Percentiles rank a stretch among this genome's conserved stretches.
phyloP scores from a whole-genome alignment of 2,113 vertebrate species.

The Taurulus bubalis region DNA sequence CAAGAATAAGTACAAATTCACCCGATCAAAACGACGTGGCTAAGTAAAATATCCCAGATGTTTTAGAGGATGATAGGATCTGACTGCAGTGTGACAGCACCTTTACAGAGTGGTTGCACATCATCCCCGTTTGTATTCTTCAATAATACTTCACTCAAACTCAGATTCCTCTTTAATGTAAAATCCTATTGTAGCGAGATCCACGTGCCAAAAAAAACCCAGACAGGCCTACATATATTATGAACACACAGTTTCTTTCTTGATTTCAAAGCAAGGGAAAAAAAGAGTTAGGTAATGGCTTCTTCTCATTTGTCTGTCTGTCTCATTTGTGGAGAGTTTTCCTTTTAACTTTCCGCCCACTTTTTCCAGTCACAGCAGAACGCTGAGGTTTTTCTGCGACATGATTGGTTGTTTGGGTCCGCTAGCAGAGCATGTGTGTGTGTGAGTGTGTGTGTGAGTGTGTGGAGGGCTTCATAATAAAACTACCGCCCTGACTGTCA shows the following conservation, averaged over 20 bases:
- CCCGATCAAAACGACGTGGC: not conserved
- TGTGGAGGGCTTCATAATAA: conserved; percentile 28
- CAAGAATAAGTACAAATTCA: not conserved
- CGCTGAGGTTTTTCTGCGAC: conserved; percentile 33
- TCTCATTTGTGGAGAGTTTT: conserved; percentile 31
- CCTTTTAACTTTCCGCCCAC: conserved; percentile 55
- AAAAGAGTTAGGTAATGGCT: conserved; percentile 41
- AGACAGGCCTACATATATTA: not conserved
- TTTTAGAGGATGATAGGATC: not conserved
- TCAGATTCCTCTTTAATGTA: not conserved
- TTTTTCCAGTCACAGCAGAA: conserved; percentile 40
- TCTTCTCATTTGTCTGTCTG: conserved; percentile 11
- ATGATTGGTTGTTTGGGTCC: conserved; percentile 57
- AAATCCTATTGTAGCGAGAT: not conserved
- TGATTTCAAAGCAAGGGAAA: not conserved
- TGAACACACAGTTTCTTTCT: not conserved
- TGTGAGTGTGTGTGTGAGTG: not conserved
- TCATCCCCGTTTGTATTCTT: not conserved
- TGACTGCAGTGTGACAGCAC: not conserved
- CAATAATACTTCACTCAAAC: conserved; percentile 3
- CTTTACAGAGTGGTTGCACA: not conserved
- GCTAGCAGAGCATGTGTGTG: not conserved
- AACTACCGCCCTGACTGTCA: conserved; percentile 16
- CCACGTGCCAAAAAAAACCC: not conserved
- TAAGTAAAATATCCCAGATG: not conserved